Conservation (phyloP, 1,140 invertebrate species). For the Sarcophaga peregrina region DNA sequence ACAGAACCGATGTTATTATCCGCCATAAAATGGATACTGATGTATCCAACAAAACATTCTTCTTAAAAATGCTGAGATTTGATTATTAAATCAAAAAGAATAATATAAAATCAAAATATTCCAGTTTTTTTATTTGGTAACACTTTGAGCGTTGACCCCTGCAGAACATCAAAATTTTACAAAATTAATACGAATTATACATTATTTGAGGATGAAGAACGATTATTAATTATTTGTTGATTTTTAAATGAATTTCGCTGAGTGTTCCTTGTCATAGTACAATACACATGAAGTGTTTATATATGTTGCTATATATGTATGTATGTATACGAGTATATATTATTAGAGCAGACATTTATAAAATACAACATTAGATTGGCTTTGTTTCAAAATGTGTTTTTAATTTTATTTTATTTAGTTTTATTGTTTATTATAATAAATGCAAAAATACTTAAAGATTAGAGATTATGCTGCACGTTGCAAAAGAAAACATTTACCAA, state of each 20-base stretch:
- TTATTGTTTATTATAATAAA: neutral
- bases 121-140: too few species aligned
- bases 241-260: neutral
- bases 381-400: conserved; percentile 35
- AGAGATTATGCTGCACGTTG: conserved; percentile 36
- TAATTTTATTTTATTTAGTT: conserved; percentile 24
- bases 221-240: too few species aligned
- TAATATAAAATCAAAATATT: too few species aligned
- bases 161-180: too few species aligned
- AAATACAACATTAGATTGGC: conserved; percentile 29
- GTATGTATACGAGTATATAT: conserved; percentile 16
- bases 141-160: too few species aligned
- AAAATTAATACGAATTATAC: too few species aligned
- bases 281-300: neutral
- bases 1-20: too few species aligned
- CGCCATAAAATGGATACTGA: too few species aligned
- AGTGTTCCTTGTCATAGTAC: neutral
- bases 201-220: too few species aligned
- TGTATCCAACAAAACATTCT: too few species aligned
- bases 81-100: too few species aligned
- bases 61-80: too few species aligned
- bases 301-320: neutral
- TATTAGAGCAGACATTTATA: conserved; percentile 27
- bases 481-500: conserved; percentile 43
- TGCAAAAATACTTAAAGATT: conserved; percentile 36